Base-by-base conservation (phyloP, 2,888 invertebrate species). In the Empis livida region DNA sequence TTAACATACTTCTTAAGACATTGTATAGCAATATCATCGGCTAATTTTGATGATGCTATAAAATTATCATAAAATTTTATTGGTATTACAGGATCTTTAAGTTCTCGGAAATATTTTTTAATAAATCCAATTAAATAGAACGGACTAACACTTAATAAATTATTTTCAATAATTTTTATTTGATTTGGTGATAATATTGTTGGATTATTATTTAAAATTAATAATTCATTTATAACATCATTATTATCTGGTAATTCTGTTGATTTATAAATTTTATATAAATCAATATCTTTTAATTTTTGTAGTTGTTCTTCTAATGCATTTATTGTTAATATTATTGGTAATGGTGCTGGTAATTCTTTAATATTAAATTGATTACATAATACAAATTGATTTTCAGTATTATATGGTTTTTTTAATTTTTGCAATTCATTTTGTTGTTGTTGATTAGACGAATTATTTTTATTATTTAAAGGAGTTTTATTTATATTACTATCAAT, bases 1-100 rank as follows among this genome's bases (percentile, higher is more conserved):
- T 73, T 65, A 9, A 77, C 73, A 52, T 80, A 69, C 53, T 73
- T 71, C 38, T 66, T 65, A 47, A 82, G 64, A 44, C 71, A 67
- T 6, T 67, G 61, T 6, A 74, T 72, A 56, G 77, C 76, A 55
- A 75, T 74, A 53, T 78, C 78, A 32, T 54, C 53, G 13, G 53
- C 50, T 2, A 55, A 44, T 37, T 51, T 64, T 52, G 71, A 70
- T 15, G 76, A 75, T 55, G 76, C 78, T 49, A 85, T 72, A 63
- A 85, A 84, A 54, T 73, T 72, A 56, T 81, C 80, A 63, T 86
- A 86, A 73, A 78, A 79, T 60, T 78, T 77, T 32, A 82, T 80
- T 20, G 84, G 85, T 55, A 86, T 81, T 45, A 86, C 72, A 5
- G 85, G 82, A 63, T 85, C 83, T 1, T 83, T 83, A 53, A 86